Base-by-base conservation (phyloP, 2,888 invertebrate genomes). In the Leptarthrus brevirostris region DNA sequence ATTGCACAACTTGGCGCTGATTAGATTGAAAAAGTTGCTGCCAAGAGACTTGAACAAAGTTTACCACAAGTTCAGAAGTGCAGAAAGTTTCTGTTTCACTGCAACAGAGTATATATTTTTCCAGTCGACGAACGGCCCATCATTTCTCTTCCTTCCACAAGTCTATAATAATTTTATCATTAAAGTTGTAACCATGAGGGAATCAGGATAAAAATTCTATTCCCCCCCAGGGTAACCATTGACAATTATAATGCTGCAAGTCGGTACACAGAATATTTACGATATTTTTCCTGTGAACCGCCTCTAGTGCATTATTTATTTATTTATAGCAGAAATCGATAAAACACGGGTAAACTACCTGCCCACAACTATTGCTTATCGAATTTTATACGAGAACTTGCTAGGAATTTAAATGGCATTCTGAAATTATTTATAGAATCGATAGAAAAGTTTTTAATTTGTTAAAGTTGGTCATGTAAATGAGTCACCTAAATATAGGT, bases 11-110 rank as follows among this genome's bases (percentile, higher is more conserved):
- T 69, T 69, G 16, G 3, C 6, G 16, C 34, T 34, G 52, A 69
- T 69, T 69, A 69, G 34, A 69, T 69, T 34, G 34, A 52, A 69
- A 69, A 26, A 52, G 52, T 52, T 30, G 36, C n/a, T 40, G 6
- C 40, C 12, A 40, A 40, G 40, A 40, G 40, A 40, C 40, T 40
- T 40, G 40, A 40, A 40, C 5, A 40, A 40, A 40, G 10, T 40
- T 40, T 12, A 12, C 40, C n/a, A 40, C 8, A 40, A 40, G n/a
- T 40, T 6, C 40, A 40, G 40, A 40, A 40, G 40, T 12, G 40
- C n/a, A 40, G n/a, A 40, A 40, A 40, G 12, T 40, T 40, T 8
- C n/a, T 40, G 40, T 2, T 40, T 40, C n/a, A n/a, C 40, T n/a
- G 12, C n/a, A 1, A 12, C n/a, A 8, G 4, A 8, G 30, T 5